These are phyloP conservation scores for Ellobius talpinus DNA, from an alignment of 2,113 vertebrate genomes.

Conservation along the genomic window DNA sequence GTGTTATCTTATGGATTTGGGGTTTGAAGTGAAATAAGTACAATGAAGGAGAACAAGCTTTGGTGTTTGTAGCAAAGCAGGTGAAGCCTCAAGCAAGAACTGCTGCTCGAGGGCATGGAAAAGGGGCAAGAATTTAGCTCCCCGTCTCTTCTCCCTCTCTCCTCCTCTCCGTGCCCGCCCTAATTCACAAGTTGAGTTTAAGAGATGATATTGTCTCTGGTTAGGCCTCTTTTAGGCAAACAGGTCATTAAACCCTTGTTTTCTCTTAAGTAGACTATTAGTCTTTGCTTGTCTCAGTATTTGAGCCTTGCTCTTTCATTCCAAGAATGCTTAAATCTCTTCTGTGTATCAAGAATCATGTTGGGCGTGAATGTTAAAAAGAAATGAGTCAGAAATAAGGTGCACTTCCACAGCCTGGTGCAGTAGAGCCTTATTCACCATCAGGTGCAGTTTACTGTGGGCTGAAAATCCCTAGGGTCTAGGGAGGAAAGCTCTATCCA, in stretches of 20 bases:
- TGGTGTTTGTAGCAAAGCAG: not conserved
- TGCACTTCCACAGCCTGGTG: not conserved
- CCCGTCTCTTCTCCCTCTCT: not conserved
- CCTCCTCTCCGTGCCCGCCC: rapidly evolving
- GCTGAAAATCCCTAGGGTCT: not conserved
- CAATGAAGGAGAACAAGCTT: not conserved
- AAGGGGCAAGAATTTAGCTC: slow-evolving; percentile 61
- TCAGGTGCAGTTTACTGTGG: too few species aligned
- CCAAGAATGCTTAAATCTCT: not conserved
- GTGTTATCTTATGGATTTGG: slow-evolving; percentile 12
- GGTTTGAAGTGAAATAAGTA: not conserved
- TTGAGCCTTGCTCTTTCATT: slow-evolving; percentile 15
- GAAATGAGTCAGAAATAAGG: not conserved
- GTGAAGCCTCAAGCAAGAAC: slow-evolving; percentile 13
- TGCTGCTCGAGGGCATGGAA: not conserved
- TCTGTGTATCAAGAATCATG: not conserved
- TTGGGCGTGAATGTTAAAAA: not conserved
- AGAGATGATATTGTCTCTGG: not conserved
- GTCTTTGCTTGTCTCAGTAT: not conserved
- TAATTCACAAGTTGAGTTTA: not conserved
- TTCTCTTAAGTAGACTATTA: not conserved
- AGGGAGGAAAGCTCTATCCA: not conserved
- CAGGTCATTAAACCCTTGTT: not conserved
- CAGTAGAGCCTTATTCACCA: not conserved
- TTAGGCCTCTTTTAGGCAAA: not conserved